phyloP scores from a whole-genome alignment of 2,888 invertebrate species.

The Trissonchulus sp. region DNA sequence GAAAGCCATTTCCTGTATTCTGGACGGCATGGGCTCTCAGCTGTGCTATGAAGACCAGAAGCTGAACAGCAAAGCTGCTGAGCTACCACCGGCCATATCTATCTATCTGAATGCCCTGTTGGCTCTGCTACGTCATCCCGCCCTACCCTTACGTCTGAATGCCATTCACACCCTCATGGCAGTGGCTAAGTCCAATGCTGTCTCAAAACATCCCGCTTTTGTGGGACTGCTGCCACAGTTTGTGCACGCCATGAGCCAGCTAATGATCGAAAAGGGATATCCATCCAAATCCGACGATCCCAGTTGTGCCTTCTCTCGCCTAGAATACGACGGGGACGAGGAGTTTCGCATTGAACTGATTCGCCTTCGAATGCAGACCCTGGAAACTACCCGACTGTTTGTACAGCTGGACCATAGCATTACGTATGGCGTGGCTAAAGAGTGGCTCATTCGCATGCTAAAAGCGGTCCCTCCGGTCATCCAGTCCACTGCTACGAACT shows the following conservation, averaged over 20 bases:
- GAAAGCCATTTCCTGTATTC: background rate
- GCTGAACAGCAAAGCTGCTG: background rate
- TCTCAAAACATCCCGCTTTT: background rate
- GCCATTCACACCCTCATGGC: background rate
- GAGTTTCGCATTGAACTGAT: background rate
- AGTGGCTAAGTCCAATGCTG: background rate
- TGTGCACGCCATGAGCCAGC: background rate
- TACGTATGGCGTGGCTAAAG: background rate
- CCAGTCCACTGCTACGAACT: background rate
- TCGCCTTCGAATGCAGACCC: background rate
- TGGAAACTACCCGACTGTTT: background rate
- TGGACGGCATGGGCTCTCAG: conserved; percentile 1
- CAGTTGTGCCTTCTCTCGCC: background rate
- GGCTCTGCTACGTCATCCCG: background rate
- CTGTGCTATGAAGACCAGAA: background rate
- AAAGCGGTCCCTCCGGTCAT: too few species aligned
- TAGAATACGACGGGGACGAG: background rate
- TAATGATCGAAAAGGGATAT: background rate
- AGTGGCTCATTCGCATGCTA: background rate
- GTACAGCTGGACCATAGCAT: background rate
- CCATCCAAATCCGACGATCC: background rate
- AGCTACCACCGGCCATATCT: background rate
- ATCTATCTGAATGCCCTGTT: background rate
- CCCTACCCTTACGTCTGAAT: background rate
- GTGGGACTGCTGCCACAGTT: background rate